Evolutionary conservation across 2,888 invertebrate genomes (phyloP), one percentile per base, ranked within the genome.

Genomic region (Pemphredon lugubris): DNA sequence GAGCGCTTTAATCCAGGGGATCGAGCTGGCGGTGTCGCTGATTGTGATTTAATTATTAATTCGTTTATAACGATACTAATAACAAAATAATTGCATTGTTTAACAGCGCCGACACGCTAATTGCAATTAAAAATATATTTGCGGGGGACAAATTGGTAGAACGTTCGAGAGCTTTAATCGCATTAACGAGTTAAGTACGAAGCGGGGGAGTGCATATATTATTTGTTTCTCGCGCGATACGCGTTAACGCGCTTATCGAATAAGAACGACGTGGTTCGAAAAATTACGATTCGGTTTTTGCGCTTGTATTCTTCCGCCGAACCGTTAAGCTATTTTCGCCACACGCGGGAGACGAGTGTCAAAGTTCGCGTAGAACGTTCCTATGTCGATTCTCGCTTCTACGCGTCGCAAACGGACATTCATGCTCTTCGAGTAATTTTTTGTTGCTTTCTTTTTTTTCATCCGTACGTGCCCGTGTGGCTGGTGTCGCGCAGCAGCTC

Each of bases 31-130:
- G 32, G 40, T 47, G 21, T 16, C 14, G 16, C 32, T 59, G 47
- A 74, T 73, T 64, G 53, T 58, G 45, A 68, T 63, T 73, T 64
- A 67, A 74, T 73, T 64, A 68, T 68, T 68, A 68, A 74, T 59
- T 73, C 73, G 40, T 39, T 58, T 59, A 64, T 64, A 73, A 59
- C 63, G 47, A 55, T 42, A 53, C 63, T 64, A 73, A 73, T 73
- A 68, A 59, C 63, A 26, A 63, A 73, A 14, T 47, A 34, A 73
- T 73, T 40, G 54, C 32, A 6, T 65, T 60, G 55, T 60, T 60
- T 51, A 37, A 42, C 6, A 14, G 13, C 37, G 0, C 23, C 26
- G 30, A 6, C 21, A 23, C 20, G 73, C 34, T 57, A 65, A 73
- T 73, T 60, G 58, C 60, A 73, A 60, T 73, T 54, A 73, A 72